A percentile compares a stretch with the other conserved stretches of the same genome.
These are phyloP conservation scores for Channa striata DNA, from an alignment of 2,797 vertebrate genomes.

Conservation along the genomic window DNA sequence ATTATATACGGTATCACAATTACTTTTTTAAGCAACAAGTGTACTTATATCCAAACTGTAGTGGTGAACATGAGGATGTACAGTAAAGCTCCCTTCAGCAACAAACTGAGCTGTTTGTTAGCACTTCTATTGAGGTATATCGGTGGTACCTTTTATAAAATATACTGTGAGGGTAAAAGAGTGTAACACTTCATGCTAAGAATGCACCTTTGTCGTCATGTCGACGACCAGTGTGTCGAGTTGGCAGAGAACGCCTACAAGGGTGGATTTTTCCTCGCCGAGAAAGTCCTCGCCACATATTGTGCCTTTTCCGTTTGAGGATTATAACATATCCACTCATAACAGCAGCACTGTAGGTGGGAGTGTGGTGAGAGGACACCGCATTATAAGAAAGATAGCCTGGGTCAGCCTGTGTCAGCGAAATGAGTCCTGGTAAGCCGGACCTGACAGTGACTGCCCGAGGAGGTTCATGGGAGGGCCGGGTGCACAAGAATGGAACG, in stretches of 20 bases:
- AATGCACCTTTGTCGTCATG: not conserved
- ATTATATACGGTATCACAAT: too few species aligned
- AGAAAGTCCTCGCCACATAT: slow-evolving; percentile 25
- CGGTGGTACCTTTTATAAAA: not conserved
- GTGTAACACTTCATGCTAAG: not conserved
- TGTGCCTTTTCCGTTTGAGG: slow-evolving; percentile 46
- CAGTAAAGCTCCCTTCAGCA: too few species aligned
- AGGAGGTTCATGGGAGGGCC: slow-evolving; percentile 32
- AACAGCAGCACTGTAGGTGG: slow-evolving; percentile 45
- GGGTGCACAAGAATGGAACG: slow-evolving; percentile 13
- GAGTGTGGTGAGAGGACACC: slow-evolving; percentile 20
- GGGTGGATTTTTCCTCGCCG: slow-evolving; percentile 23
- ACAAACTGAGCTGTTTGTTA: not conserved
- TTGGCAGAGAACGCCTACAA: slow-evolving; percentile 6
- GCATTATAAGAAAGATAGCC: slow-evolving; percentile 25
- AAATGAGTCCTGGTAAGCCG: slow-evolving; percentile 40
- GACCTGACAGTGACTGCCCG: slow-evolving; percentile 39
- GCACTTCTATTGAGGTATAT: not conserved
- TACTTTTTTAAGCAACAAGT: too few species aligned
- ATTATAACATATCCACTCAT: slow-evolving; percentile 42
- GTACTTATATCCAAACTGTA: too few species aligned
- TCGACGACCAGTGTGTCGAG: slow-evolving; percentile 7
- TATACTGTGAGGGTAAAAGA: not conserved
- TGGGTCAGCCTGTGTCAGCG: slow-evolving; percentile 36
- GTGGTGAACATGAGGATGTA: too few species aligned